phyloP scores from a whole-genome alignment of 2,113 vertebrate genomes.

The Microcebus jonahi region DNA sequence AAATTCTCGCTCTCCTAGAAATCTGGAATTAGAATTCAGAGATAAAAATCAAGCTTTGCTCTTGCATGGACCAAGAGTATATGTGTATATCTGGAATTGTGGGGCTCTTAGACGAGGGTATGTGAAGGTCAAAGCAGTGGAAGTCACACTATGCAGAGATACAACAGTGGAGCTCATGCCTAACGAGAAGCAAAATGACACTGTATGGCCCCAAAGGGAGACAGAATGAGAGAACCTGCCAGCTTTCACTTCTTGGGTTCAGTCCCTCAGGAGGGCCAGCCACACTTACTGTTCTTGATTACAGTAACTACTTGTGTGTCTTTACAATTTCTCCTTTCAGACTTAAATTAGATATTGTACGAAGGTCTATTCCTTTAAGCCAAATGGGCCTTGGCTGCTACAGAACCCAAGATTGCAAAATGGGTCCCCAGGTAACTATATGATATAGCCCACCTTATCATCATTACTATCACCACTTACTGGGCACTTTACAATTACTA shows the following conservation, averaged over 20 bases:
- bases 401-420: neutral
- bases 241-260: neutral
- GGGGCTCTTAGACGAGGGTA: neutral
- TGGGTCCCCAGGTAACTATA: neutral
- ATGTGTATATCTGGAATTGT: neutral
- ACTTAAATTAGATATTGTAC: neutral
- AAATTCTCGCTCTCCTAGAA: neutral
- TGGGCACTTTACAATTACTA: neutral
- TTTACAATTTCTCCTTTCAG: neutral
- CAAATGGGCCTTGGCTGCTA: neutral
- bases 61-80: neutral
- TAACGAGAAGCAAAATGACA: neutral
- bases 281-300: neutral
- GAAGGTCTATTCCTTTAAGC: constrained; percentile 8
- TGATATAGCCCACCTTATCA: neutral
- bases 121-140: neutral
- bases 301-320: neutral
- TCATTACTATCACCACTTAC: neutral
- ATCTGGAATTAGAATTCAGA: neutral
- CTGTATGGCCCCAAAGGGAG: neutral
- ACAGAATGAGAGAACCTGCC: neutral
- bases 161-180: neutral
- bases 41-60: neutral
- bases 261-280: neutral
- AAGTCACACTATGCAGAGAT: neutral